phyloP scores from a whole-genome alignment of 1,140 invertebrate genomes.

The Ooceraea biroi region DNA sequence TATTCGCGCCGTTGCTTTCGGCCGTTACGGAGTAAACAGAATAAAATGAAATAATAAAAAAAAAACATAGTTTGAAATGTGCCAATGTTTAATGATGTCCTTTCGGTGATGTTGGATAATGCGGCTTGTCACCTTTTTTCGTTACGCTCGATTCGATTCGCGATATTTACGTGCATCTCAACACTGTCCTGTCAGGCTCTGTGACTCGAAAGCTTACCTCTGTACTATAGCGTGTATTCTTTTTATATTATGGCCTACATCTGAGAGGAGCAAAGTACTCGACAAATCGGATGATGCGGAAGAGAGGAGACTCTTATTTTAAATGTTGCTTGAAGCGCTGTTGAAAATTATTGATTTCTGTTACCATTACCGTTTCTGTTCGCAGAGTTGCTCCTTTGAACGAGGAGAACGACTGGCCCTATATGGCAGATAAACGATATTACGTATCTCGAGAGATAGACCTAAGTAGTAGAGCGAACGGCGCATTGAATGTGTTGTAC shows the following conservation, averaged over 20 bases:
- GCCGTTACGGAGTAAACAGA: constrained; percentile 25
- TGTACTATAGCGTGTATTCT: constrained; percentile 28
- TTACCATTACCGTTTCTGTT: not conserved
- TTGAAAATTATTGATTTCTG: not conserved
- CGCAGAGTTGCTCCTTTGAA: not conserved
- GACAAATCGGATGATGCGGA: not conserved
- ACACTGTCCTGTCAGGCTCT: constrained; percentile 8
- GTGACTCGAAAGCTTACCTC: constrained; percentile 21
- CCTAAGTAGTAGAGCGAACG: constrained; percentile 28
- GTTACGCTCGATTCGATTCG: constrained; percentile 24
- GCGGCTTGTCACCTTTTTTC: constrained; percentile 34
- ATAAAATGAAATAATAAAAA: constrained; percentile 51
- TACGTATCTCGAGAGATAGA: constrained; percentile 13
- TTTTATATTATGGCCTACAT: constrained; percentile 45
- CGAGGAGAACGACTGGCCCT: constrained; percentile 30
- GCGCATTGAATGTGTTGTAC: constrained; percentile 26
- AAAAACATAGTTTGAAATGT: constrained; percentile 46
- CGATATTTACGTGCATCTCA: constrained; percentile 23
- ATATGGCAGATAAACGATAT: constrained; percentile 23
- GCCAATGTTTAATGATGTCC: constrained; percentile 48
- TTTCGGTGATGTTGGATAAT: constrained; percentile 15
- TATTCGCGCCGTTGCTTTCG: not conserved
- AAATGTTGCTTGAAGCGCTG: constrained; percentile 3
- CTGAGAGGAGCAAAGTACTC: constrained; percentile 9
- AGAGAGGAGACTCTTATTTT: not conserved